Base-by-base conservation (phyloP, 2,888 invertebrate genomes). In the Tipula lateralis region DNA sequence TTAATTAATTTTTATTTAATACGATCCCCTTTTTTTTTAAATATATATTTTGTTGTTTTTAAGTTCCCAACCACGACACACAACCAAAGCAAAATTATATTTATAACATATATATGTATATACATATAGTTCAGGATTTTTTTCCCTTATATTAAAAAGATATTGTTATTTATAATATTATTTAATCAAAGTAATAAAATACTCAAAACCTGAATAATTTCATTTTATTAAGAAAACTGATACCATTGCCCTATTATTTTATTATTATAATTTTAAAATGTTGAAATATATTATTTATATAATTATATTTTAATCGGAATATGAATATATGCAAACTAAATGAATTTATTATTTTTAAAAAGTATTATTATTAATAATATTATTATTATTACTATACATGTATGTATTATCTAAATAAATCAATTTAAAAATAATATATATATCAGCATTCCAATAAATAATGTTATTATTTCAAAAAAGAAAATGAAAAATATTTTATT, bases 181-280 rank as follows among this genome's bases (percentile, higher is more conserved):
- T 24, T 12, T 50, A 50, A n/a, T 50, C 44, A 81, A 29, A 81
- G 81, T 13, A 29, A 81, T 30, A 82, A 82, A 82, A 82, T 82
- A 82, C 82, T 82, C 82, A 82, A n/a, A 30, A 82, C 82, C 82
- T 82, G 29, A 82, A 30, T 5, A 82, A 82, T 66, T 66, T 66
- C 66, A 66, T 24, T 66, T 66, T 66, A 82, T 82, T 82, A 82
- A 30, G 82, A 30, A 82, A 82, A 82, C 82, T 66, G 19, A 82
- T 82, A 82, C 82, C 82, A 82, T n/a, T 82, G 82, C 30, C 66
- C 32, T 82, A 16, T 82, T 82, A 82, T 82, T 82, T 82, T 30
- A 30, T 82, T 82, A 82, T 44, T 44, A 44, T 13, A 30, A 82
- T 82, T 82, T 82, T 82, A 29, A 13, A 66, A 19, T 66, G 66